phyloP scores from a whole-genome alignment of 2,888 invertebrate genomes.

The Mesorhabditis belari region DNA sequence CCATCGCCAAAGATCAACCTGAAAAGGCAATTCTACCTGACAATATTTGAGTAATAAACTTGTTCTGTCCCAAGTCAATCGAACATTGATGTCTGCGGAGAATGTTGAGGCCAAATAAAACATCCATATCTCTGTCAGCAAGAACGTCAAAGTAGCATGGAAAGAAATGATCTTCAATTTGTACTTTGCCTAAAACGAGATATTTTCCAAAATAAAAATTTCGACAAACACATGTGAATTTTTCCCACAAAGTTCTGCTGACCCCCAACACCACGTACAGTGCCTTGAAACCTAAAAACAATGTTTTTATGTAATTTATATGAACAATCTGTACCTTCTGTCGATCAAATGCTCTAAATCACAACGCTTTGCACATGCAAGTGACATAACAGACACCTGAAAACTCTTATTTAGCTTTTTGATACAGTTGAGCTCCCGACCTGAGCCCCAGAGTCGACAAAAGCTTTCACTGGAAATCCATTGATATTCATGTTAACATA shows the following conservation, averaged over 20 bases:
- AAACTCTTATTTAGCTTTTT: conserved; percentile 54
- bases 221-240: conserved; percentile 73
- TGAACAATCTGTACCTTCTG: conserved; percentile 65
- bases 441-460: conserved; percentile 96
- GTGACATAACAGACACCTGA: conserved; percentile 96
- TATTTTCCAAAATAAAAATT: neutral
- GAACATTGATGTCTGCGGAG: conserved; percentile 68
- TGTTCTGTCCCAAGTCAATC: conserved; percentile 79
- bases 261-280: conserved; percentile 96
- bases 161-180: conserved; percentile 84
- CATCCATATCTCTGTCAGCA: conserved; percentile 94
- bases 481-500: conserved; percentile 95
- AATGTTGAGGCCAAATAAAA: conserved; percentile 94
- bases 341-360: conserved; percentile 62
- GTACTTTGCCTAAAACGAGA: conserved; percentile 66
- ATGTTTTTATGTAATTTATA: neutral
- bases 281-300: conserved; percentile 66
- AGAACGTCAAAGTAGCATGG: conserved; percentile 93
- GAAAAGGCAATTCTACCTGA: conserved; percentile 1
- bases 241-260: conserved; percentile 89
- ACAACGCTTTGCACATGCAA: conserved; percentile 70
- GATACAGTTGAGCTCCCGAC: conserved; percentile 58
- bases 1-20: conserved; percentile 19
- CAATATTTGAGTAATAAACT: neutral
- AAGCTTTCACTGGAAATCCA: conserved; percentile 90